Evolutionary conservation across 2,888 invertebrate genomes (phyloP).

Genomic region (Lapara coniferarum): DNA sequence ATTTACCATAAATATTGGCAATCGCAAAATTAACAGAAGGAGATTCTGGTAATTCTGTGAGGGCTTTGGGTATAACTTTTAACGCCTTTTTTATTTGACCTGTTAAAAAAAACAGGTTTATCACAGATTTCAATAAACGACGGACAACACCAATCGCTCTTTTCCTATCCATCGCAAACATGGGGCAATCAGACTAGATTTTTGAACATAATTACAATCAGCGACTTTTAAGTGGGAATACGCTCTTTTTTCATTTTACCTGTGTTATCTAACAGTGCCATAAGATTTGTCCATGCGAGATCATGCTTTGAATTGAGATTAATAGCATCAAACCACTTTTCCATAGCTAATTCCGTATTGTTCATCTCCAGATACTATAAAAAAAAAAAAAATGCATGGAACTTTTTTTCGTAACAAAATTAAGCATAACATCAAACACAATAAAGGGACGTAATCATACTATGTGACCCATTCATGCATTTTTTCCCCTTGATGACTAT

Average conservation of each 20-base stretch:
- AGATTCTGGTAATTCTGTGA: conserved; percentile 88
- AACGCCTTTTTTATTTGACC: conserved; percentile 88
- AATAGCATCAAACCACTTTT: conserved; percentile 93
- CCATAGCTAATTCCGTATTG: conserved; percentile 88
- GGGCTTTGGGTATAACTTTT: conserved; percentile 87
- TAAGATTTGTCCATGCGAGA: conserved; percentile 95
- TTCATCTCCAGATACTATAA: conserved; percentile 91
- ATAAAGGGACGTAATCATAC: no score
- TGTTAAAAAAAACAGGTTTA: conserved; percentile 47
- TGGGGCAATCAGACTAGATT: no score
- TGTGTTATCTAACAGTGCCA: conserved; percentile 92
- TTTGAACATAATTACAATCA: no score
- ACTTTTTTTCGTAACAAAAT: neutral
- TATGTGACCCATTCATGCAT: no score
- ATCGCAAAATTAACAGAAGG: conserved; percentile 92
- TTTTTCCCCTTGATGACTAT: no score
- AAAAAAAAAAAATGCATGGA: neutral
- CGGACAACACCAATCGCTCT: no score
- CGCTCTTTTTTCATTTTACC: conserved; percentile 71
- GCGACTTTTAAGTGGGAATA: no score
- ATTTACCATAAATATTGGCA: conserved; percentile 94
- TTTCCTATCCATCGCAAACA: no score
- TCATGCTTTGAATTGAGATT: conserved; percentile 89
- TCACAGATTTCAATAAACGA: neutral
- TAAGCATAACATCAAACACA: neutral